Evolutionary conservation across 1,140 invertebrate species (phyloP), one percentile per base, ranked within the genome.

Genomic region (Colletes gigas): DNA sequence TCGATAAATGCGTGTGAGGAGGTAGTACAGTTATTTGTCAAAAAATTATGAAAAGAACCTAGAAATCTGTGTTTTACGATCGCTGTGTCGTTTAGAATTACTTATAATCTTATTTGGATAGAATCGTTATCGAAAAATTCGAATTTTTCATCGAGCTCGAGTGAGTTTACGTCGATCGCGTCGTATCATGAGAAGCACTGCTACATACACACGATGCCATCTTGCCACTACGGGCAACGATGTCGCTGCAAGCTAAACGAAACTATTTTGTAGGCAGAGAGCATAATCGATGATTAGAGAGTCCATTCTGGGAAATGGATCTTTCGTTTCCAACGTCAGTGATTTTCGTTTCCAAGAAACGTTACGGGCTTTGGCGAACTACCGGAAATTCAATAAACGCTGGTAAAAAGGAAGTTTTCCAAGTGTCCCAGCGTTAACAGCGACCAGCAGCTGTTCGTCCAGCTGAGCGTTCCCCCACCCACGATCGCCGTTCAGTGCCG

Each of bases 381-480:
- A 80, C 60, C 66, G 50, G 55, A 73, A 74, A 71, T 82, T 19
- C 30, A n/a, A 60, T 54, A 0, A 19, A 5, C 9, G 21, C 14
- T 12, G 55, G 44, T 54, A 81, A 81, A 83, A 63, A 83, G 59
- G 55, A 50, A 66, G 39, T 44, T 66, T 77, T 75, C 71, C 72
- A 82, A 82, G 71, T 67, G 7, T 74, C 47, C 44, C 54, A 54
- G 19, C 54, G 15, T 60, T 65, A 60, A 75, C 54, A 60, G n/a
- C 54, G 54, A 52, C 72, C 73, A 86, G 85, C 86, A 88, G 86
- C 86, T 88, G 86, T 87, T 87, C 85, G 83, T 59, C 83, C 86
- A 87, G 83, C 86, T 88, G 86, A 88, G 80, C 83, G 82, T 67
- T 78, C 59, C 60, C 85, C 82, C 79, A 73, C 74, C 70, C 44